phyloP scores from a whole-genome alignment of 2,888 invertebrate genomes.

The Tipula lateralis region DNA sequence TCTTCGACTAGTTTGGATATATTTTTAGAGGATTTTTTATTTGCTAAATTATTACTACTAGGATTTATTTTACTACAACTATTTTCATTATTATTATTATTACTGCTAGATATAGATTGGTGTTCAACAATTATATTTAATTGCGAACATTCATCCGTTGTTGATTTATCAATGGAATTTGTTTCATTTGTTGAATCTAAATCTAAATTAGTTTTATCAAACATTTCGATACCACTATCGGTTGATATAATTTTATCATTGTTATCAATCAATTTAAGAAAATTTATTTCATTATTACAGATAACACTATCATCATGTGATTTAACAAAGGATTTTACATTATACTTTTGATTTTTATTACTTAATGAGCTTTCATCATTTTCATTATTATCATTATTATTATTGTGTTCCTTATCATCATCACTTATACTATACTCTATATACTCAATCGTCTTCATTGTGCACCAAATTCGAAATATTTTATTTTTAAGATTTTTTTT shows the following conservation, averaged over 20 bases:
- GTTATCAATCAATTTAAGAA: neutral
- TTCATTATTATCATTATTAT: neutral
- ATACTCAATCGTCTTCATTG: constrained; percentile 5
- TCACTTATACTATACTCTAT: constrained; percentile 3
- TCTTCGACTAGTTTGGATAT: constrained; percentile 21
- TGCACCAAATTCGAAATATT: neutral
- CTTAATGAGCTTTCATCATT: neutral
- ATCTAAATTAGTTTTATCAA: constrained; percentile 34
- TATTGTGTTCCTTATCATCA: neutral
- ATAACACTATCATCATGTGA: neutral
- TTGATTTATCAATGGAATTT: neutral
- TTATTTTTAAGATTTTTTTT: neutral
- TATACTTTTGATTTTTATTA: neutral
- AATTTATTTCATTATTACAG: neutral
- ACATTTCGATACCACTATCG: constrained; percentile 48
- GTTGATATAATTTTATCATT: constrained; percentile 40
- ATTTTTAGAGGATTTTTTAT: neutral
- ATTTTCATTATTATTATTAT: neutral
- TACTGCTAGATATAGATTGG: neutral
- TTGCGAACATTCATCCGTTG: neutral
- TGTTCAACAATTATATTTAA: neutral
- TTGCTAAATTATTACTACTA: neutral
- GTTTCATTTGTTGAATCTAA: neutral
- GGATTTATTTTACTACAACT: constrained; percentile 1
- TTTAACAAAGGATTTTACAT: neutral